Conservation (phyloP, 2,797 vertebrate species). For the Sebastes trivittatus region DNA sequence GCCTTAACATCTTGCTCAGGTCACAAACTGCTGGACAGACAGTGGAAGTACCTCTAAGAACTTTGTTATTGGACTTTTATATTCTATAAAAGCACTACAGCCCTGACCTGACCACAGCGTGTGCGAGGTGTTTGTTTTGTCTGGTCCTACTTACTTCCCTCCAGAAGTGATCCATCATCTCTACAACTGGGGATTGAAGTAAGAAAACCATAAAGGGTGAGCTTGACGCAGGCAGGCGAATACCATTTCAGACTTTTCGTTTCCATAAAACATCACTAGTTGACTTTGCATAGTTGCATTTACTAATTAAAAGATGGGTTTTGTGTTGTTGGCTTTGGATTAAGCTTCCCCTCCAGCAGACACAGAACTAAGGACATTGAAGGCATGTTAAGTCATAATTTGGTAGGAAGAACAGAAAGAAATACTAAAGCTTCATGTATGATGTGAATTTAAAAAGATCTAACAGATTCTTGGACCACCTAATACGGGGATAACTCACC, state of each 20-base stretch:
- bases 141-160: neutral
- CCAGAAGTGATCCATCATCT: conserved; percentile 22
- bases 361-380: neutral
- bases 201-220: neutral
- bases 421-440: neutral
- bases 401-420: neutral
- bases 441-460: neutral
- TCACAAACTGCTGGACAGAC: conserved; percentile 11
- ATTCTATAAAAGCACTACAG: conserved; percentile 24
- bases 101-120: conserved; percentile 6
- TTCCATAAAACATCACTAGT: neutral
- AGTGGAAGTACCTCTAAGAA: conserved; percentile 38
- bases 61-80: conserved; percentile 1
- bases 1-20: neutral
- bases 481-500: neutral
- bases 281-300: conserved; percentile 49
- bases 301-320: neutral
- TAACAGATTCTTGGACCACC: neutral
- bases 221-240: conserved; percentile 7
- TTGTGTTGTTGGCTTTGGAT: conserved; percentile 11
- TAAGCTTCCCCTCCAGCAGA: conserved; percentile 10
- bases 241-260: neutral
- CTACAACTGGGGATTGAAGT: neutral
- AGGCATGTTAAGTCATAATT: neutral
- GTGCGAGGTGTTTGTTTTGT: conserved; percentile 25